Base-by-base conservation (phyloP, 2,888 invertebrate species). In the Sceliomorpha sp. region DNA sequence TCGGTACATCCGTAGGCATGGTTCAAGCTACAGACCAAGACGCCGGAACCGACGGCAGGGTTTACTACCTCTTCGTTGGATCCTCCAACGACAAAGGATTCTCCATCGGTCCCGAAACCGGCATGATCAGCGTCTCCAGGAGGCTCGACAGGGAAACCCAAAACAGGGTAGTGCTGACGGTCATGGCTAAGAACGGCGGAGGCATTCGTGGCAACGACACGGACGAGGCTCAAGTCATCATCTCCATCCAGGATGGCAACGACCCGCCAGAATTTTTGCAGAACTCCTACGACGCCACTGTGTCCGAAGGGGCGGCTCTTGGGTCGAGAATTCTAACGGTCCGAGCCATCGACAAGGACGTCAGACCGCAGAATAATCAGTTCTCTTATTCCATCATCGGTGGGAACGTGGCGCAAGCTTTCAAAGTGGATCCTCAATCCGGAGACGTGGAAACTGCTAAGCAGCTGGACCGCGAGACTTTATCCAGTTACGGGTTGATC, bases 181-280 rank as follows among this genome's bases (percentile, higher is more conserved):
- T 98, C 0, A 91, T 98, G 90, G 98, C 98, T 0, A 98, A 98
- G 89, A 98, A 98, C 85, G 93, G 93, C 44, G 98, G 98, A 8
- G 96, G 97, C 10, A 97, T 98, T 75, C 91, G 94, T 29, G 98
- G 98, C 1, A 97, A 98, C 84, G 98, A 98, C 81, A 98, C 97
- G 0, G 98, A 97, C 83, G 97, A 96, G 89, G 98, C 98, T 1
- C 96, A 96, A 89, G 95, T 98, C 0, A 95, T 96, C 40, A 94
- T 98, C 69, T 94, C 95, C 0, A 95, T 98, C 70, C 96, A 97
- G 89, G 98, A 98, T 87, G 98, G 98, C 12, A 98, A 98, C 84
- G 98, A 98, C 89, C 97, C 98, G 0, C 98, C 98, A 0, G 96
- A 96, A 85, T 98, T 98, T 85, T 88, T 94, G n/a, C 92, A 94